These are phyloP conservation scores for Trichosurus vulpecula DNA, from an alignment of 2,797 vertebrate genomes.

Conservation along the genomic window DNA sequence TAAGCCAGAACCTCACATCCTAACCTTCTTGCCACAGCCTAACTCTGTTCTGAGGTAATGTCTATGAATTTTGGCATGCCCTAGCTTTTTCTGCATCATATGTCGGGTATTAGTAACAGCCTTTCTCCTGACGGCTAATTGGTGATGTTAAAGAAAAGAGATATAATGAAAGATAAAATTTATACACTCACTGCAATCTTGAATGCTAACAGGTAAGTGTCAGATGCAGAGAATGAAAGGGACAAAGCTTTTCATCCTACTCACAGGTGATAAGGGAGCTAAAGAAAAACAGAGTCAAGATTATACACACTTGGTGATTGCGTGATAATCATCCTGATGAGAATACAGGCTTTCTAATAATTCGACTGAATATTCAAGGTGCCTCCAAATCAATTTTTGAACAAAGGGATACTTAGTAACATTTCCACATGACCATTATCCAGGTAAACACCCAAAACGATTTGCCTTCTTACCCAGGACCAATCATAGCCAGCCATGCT, in stretches of 20 bases:
- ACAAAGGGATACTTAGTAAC: neutral
- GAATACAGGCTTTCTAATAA: neutral
- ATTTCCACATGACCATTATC: neutral
- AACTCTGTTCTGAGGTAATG: conserved; percentile 56
- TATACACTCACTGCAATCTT: neutral
- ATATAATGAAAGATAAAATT: neutral
- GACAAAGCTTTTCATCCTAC: neutral
- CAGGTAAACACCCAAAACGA: neutral
- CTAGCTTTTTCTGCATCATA: neutral
- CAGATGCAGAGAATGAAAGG: neutral
- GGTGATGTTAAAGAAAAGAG: conserved; percentile 36
- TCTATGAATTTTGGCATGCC: conserved; percentile 50
- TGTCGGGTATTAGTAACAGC: conserved; percentile 30
- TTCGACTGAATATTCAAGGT: neutral
- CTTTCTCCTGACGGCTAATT: conserved; percentile 48
- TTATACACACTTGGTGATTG: neutral
- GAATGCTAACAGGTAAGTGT: neutral
- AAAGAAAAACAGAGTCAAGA: neutral
- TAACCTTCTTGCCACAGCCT: neutral
- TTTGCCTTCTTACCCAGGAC: neutral
- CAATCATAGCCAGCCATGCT: neutral
- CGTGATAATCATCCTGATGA: neutral
- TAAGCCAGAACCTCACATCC: neutral
- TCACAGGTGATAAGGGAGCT: neutral
- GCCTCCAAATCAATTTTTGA: accelerated